Conservation (phyloP, 2,888 invertebrate genomes). For the Tetanocera ferruginea region DNA sequence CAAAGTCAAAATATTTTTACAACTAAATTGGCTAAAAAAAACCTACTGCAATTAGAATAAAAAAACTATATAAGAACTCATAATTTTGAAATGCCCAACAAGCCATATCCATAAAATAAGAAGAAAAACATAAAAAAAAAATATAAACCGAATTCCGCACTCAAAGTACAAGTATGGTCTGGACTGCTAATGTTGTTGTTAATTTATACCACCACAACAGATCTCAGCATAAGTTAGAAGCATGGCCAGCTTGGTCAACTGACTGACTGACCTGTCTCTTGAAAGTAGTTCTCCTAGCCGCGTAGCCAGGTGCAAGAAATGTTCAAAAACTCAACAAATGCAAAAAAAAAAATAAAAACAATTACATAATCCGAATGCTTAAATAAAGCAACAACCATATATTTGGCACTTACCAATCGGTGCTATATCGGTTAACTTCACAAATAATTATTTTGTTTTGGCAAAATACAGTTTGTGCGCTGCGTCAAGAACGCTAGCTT, state of each 20-base stretch:
- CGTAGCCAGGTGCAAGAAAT: slow-evolving; percentile 20
- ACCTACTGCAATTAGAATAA: background rate
- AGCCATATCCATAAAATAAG: background rate
- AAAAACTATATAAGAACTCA: slow-evolving; percentile 10
- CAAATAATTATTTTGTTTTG: background rate
- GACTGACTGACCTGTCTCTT: background rate
- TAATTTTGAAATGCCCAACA: slow-evolving; percentile 17
- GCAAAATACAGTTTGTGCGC: no score
- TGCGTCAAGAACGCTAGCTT: no score
- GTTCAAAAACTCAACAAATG: background rate
- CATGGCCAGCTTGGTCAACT: background rate
- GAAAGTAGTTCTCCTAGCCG: background rate
- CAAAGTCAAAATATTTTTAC: no score
- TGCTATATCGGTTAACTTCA: background rate
- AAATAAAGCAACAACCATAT: slow-evolving; percentile 9
- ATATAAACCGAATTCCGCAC: slow-evolving; percentile 9
- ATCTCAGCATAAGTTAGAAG: no score
- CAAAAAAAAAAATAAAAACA: background rate
- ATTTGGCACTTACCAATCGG: slow-evolving; percentile 16
- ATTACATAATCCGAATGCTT: background rate
- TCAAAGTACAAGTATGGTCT: slow-evolving; percentile 1
- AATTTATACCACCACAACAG: background rate
- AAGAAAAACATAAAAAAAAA: background rate
- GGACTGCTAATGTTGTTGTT: background rate
- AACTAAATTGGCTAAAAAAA: no score